phyloP scores from a whole-genome alignment of 2,888 invertebrate genomes.

The Dicranocentrus wangi region DNA sequence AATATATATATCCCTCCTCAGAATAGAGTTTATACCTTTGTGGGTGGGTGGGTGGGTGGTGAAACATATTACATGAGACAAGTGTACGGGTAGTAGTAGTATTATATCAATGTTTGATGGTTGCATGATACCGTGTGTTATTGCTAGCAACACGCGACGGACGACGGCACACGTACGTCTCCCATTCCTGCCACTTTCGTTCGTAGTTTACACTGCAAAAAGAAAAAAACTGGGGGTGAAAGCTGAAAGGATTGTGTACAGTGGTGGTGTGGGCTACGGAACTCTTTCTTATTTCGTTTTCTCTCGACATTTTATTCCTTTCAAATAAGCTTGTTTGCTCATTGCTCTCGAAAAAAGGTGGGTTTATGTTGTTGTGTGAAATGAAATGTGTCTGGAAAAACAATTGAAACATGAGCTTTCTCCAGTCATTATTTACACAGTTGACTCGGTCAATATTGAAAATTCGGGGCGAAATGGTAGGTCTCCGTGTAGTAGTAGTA shows the following conservation, averaged over 20 bases:
- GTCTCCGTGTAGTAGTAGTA: too few relatives aligned
- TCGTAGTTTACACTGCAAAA: too few relatives aligned
- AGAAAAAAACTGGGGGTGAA: too few relatives aligned
- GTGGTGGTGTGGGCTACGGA: too few relatives aligned
- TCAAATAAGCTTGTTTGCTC: slow-evolving; percentile 40
- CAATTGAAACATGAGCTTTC: slow-evolving; percentile 43
- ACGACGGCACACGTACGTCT: slow-evolving; percentile 2
- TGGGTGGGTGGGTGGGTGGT: slow-evolving; percentile 14
- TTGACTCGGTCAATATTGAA: slow-evolving; percentile 27
- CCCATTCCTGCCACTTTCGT: too few relatives aligned
- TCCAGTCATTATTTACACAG: slow-evolving; percentile 24
- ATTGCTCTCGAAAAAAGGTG: slow-evolving; percentile 18
- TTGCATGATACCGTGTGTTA: slow-evolving; percentile 10
- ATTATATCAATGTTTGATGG: slow-evolving; percentile 2
- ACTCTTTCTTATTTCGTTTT: too few relatives aligned
- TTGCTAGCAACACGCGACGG: slow-evolving; percentile 14
- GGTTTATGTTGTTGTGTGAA: slow-evolving; percentile 1
- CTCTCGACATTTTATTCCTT: slow-evolving; percentile 3
- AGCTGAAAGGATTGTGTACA: neutral
- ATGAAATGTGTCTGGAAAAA: slow-evolving; percentile 22
- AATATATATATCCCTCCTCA: too few relatives aligned
- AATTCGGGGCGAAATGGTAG: neutral
- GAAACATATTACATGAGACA: neutral
- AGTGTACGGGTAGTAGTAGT: neutral
- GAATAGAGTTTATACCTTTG: too few relatives aligned